Base-by-base conservation (phyloP, 2,113 vertebrate species). In the Neomonachus schauinslandi region DNA sequence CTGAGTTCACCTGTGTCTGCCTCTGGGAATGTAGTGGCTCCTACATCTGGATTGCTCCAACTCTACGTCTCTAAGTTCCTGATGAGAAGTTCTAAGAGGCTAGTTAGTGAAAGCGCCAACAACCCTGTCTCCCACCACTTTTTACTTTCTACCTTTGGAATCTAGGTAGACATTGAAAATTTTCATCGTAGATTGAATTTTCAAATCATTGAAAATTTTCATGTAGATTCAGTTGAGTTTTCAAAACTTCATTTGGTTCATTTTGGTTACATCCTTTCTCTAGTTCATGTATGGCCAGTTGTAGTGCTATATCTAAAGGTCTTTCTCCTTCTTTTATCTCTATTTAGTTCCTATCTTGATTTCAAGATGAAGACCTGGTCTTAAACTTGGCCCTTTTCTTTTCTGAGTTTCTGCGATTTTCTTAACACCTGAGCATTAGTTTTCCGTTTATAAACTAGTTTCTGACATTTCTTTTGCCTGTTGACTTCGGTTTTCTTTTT, bases 401-500 rank as follows among this genome's bases (percentile, higher is more conserved):
- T 67, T 10, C 14, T 74, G 36, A 49, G 33, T 90, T 94, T 94
- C 61, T 72, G 22, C 33, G 74, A 2, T 92, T 2, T 95, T 21
- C 28, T 97, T 14, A 94, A 76, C n/a, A 69, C 33, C 33, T n/a
- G 26, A 94, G n/a, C 14, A 63, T 14, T 42, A 18, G 13, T 82
- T 92, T 85, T 94, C 49, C 82, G 19, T 81, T 74, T 57, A 57
- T 42, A 69, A 84, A 53, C 13, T 18, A 59, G 1, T 67, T 76
- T 85, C 18, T 67, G 22, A 51, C 13, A 33, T 83, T 39, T 61
- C 81, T 3, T 81, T 74, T 82, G 31, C 59, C 36, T 87, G 3
- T 95, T 88, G 69, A 83, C 53, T 95, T 97, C 69, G 42, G 2
- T 82, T 95, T 96, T 80, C 16, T 49, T 71, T 95, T 87, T 90